Conservation (phyloP, 1,140 invertebrate species). For the Cotesia vestalis region DNA sequence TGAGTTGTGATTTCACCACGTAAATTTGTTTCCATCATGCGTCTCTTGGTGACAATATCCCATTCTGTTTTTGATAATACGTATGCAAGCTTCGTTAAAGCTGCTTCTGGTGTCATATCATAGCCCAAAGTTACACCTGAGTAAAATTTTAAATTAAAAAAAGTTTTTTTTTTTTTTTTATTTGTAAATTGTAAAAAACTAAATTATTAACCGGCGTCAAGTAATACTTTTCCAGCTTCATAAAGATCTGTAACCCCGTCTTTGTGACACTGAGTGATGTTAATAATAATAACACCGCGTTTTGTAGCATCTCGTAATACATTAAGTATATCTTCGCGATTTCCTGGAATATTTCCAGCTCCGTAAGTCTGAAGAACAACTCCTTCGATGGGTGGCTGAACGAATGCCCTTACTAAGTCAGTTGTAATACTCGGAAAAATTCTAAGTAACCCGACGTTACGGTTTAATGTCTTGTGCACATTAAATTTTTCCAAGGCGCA, state of each 20-base stretch:
- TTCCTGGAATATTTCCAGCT: slow-evolving; percentile 89
- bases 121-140: slow-evolving; percentile 85
- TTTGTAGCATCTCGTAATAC: slow-evolving; percentile 78
- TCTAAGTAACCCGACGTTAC: slow-evolving; percentile 85
- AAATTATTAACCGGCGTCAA: slow-evolving; percentile 50
- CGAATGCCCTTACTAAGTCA: slow-evolving; percentile 80
- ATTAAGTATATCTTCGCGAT: slow-evolving; percentile 82
- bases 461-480: slow-evolving; percentile 81
- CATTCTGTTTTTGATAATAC: slow-evolving; percentile 87
- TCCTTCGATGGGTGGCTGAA: slow-evolving; percentile 85
- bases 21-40: slow-evolving; percentile 83
- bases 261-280: slow-evolving; percentile 89
- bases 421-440: slow-evolving; percentile 91
- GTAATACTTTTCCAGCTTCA: slow-evolving; percentile 74
- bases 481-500: slow-evolving; percentile 77
- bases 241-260: slow-evolving; percentile 82
- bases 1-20: slow-evolving; percentile 73
- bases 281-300: slow-evolving; percentile 89
- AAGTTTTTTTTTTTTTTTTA: neutral
- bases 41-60: slow-evolving; percentile 76
- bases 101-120: slow-evolving; percentile 96
- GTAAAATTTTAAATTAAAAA: slow-evolving; percentile 10
- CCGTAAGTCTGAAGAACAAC: slow-evolving; percentile 94
- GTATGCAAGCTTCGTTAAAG: slow-evolving; percentile 90
- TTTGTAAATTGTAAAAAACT: slow-evolving; percentile 5